Evolutionary conservation across 30 jellyfish, hydroid and myxozoan species (phyloP), one percentile per base, ranked within the genome.

Genomic region (Morbakka virulenta): DNA sequence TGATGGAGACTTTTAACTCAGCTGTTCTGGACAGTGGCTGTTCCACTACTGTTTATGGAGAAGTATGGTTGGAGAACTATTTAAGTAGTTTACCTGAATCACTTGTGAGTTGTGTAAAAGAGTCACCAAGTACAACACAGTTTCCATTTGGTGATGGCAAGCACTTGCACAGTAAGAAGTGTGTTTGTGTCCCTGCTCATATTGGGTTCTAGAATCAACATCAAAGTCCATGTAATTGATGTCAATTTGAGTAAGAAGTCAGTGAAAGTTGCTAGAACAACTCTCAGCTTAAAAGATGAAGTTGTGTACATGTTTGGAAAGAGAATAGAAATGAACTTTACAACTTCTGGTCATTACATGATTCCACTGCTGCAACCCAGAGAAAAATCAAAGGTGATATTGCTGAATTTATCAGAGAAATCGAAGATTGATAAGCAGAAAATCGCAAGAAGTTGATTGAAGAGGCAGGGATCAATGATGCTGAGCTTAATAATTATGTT

Each of bases 11-110:
- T 2, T 68, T 80, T 41, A 69, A 69, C 30, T 21, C 28, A 31
- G 88, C 91, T 25, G 24, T 80, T 3, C 77, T 69, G 20, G 91
- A 80, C 51, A 6, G 50, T 14, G 91, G 91, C 2, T 80, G 91
- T 50, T 30, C 88, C 6, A 33, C 63, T 35, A 32, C 85, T 17
- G 88, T 77, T 13, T 77, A 82, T 64, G 88, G 64, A n/a, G n/a
- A n/a, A n/a, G n/a, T n/a, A n/a, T n/a, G n/a, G n/a, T n/a, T n/a
- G n/a, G n/a, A n/a, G n/a, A 66, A 24, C 52, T 80, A 61, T 49
- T 17, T 66, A 12, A 86, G 69, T 24, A 68, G 35, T n/a, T 52
- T 80, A 33, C n/a, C 77, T 4, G 36, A 4, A 52, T 80, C 22
- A 41, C 17, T 9, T 32, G 32, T 17, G 28, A 4, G 11, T 50